phyloP scores from a whole-genome alignment of 1,140 invertebrate genomes.

The Eurosta solidaginis region DNA sequence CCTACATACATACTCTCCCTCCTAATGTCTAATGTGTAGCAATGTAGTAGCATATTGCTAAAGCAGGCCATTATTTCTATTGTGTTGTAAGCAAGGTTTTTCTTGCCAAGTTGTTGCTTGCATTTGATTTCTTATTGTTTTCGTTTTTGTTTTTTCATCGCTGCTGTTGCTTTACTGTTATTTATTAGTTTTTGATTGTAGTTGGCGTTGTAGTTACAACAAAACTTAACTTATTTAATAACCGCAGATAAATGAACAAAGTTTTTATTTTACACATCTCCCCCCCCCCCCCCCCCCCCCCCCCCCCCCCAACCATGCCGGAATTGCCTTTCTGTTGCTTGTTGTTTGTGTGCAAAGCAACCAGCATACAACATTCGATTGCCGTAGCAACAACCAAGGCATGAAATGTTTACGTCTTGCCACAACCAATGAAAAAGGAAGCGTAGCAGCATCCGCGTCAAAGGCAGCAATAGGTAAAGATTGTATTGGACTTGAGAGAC shows the following conservation, averaged over 20 bases:
- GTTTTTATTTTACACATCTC: background rate
- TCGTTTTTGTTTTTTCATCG: background rate
- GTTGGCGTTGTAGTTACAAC: background rate
- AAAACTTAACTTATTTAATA: constrained; percentile 25
- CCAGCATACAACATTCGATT: background rate
- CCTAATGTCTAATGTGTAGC: background rate
- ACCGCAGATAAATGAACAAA: constrained; percentile 23
- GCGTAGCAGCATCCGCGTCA: background rate
- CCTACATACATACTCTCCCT: too few relatives aligned
- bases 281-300: background rate
- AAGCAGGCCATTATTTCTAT: constrained; percentile 21
- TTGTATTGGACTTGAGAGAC: constrained; percentile 1
- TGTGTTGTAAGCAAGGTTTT: background rate
- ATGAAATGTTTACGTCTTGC: background rate
- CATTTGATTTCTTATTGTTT: background rate
- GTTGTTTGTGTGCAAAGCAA: too few relatives aligned
- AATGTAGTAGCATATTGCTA: background rate
- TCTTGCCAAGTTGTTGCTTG: background rate
- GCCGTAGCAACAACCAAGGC: background rate
- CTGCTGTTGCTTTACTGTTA: background rate
- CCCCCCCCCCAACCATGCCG: background rate
- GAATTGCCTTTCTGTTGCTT: too few relatives aligned
- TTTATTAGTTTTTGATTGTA: background rate
- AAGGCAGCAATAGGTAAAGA: background rate
- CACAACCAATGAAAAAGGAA: background rate